A percentile compares a stretch with the other conserved stretches of the same genome.
Conservation (phyloP, 2,888 invertebrate genomes). For the Rhabditophanes sp. region DNA sequence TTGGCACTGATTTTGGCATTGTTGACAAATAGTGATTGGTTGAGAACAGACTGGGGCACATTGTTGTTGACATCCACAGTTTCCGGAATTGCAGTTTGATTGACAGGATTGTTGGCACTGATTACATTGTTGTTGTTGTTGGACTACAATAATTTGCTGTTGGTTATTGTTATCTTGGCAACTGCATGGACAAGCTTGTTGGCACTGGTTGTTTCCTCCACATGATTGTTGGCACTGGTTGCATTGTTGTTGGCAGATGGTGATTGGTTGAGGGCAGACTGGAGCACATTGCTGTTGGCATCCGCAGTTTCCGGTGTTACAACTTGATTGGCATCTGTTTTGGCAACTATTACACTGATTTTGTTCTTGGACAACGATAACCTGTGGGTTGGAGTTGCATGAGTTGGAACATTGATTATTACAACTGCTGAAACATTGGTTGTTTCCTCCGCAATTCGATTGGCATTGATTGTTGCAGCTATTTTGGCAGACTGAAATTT, state of each 20-base stretch:
- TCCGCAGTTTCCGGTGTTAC: too few relatives aligned
- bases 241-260: slow-evolving; percentile 6
- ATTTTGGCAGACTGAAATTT: slow-evolving; percentile 1
- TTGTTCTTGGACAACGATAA: slow-evolving; percentile 23
- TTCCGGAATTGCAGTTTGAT: too few relatives aligned
- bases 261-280: slow-evolving; percentile 5
- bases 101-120: slow-evolving; percentile 24
- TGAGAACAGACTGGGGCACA: slow-evolving; percentile 8
- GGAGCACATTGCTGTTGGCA: slow-evolving; percentile 9
- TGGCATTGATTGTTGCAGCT: slow-evolving; percentile 3
- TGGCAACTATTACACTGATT: too few relatives aligned
- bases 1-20: slow-evolving; percentile 23
- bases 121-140: too few relatives aligned
- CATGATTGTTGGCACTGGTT: slow-evolving; percentile 5
- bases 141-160: too few relatives aligned
- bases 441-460: slow-evolving; percentile 5
- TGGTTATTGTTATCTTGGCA: slow-evolving; percentile 7
- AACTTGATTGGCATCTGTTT: slow-evolving; percentile 23
- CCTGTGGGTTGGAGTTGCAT: too few relatives aligned
- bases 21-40: slow-evolving; percentile 2
- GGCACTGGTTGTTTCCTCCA: slow-evolving; percentile 6
- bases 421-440: slow-evolving; percentile 8
- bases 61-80: slow-evolving; percentile 9
- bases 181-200: slow-evolving; percentile 5
- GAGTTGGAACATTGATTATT: too few relatives aligned